Base-by-base conservation (phyloP, 2,113 vertebrate genomes). In the Pedionomus torquatus region DNA sequence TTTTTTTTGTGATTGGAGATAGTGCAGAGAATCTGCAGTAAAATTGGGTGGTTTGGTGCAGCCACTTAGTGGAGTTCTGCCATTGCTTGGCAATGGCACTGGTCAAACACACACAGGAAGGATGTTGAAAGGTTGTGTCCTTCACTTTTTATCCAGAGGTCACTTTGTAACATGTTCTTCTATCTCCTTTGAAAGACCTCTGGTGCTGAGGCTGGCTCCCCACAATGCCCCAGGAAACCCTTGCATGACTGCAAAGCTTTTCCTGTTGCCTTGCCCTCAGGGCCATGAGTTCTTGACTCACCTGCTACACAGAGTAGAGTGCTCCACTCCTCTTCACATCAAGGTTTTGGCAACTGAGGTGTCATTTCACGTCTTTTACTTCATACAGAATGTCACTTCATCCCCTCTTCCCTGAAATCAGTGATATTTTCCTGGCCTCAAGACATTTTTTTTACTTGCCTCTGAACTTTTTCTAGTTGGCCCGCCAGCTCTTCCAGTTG, bases 251-350 rank as follows among this genome's bases (percentile, higher is more conserved):
- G 10, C 33, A 78, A 74, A 72, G 15, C 26, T 83, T 89, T n/a
- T 77, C 18, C 30, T 74, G 8, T 37, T 60, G 19, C 1, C 11
- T 76, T 9, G 5, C 10, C 0, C 23, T n/a, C 46, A 43, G 31
- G 11, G 5, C 57, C 0, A 0, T 46, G 71, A 7, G 7, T 68
- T 12, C 10, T 24, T 68, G 9, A 52, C 33, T 16, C 16, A 20
- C 55, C 17, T 81, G 16, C 35, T 43, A 18, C 9, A 57, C 31
- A 35, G 44, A 65, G 33, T 13, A 39, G 23, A 57, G 48, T n/a
- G 11, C 10, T 68, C 16, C 25, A 20, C 49, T 79, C 7, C 11
- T 82, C 17, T 48, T 63, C 5, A 8, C 2, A 2, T 21, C 13
- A 30, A 33, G 21, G 4, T 48, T 57, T 44, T 66, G 51, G 44